These are phyloP conservation scores for Clarias magur DNA, from an alignment of 2,113 vertebrate genomes.

Conservation along the genomic window DNA sequence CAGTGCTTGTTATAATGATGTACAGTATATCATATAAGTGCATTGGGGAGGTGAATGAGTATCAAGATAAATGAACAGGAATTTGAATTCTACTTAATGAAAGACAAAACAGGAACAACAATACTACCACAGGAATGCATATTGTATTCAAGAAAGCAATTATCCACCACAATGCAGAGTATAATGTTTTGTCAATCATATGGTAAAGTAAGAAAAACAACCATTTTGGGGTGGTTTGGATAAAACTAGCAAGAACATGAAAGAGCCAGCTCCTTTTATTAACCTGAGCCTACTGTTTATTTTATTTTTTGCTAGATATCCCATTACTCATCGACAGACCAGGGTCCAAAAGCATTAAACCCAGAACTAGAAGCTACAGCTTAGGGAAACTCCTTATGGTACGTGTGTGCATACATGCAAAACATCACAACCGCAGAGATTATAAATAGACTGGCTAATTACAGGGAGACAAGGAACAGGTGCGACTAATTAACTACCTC, in stretches of 20 bases:
- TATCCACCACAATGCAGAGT: not conserved
- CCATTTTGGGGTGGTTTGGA: not conserved
- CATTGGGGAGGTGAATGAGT: not conserved
- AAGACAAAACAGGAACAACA: not conserved
- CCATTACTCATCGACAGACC: not conserved
- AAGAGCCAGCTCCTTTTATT: not conserved
- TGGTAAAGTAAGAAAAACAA: not conserved
- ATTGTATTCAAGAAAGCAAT: not conserved
- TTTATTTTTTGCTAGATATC: not conserved
- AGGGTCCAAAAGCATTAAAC: not conserved
- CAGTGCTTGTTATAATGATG: constrained; percentile 16
- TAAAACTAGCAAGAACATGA: not conserved
- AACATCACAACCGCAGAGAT: not conserved
- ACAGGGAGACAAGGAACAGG: not conserved
- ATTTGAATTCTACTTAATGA: not conserved
- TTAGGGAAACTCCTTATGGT: not conserved
- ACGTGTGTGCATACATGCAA: not conserved
- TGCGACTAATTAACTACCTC: constrained; percentile 4
- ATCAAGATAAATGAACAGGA: not conserved
- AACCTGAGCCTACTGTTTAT: not conserved
- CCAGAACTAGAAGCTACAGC: not conserved
- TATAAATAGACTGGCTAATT: constrained; percentile 5
- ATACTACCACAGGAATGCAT: not conserved
- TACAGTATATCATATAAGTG: not conserved
- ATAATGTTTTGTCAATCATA: not conserved